Evolutionary conservation across 2,888 invertebrate species (phyloP), one percentile per base, ranked within the genome.

Genomic region (Noctua fimbriata): DNA sequence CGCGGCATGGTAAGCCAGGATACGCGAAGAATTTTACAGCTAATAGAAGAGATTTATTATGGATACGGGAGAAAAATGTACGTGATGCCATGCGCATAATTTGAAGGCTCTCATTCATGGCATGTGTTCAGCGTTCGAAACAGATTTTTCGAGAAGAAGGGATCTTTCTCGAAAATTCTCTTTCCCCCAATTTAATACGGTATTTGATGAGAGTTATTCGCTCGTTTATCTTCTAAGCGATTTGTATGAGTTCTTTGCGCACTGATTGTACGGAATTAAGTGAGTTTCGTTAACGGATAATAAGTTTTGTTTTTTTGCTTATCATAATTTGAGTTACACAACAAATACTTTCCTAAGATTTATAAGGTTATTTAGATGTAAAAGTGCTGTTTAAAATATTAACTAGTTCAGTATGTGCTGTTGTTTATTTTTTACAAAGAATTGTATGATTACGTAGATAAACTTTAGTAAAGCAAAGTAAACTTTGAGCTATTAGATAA

Each of bases 21-120:
- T 12, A 44, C 14, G 67, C 10, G 7, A 60, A 52, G 36, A 81
- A 73, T 79, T 79, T 65, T 75, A 49, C 70, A 49, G 49, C 69
- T 71, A 55, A 75, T 80, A 75, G 28, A 69, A 72, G 28, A 70
- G 67, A 76, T 80, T 85, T 83, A 76, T 74, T 65, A 36, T 21
- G n/a, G n/a, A 55, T 60, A 67, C 36, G 70, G 32, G 69, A 75
- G 67, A 80, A 76, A 83, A 85, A 81, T 76, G 9, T 41, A 65
- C 69, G 79, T 67, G 79, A 75, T 47, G 24, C 52, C 77, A 73
- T 81, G 75, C 85, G 78, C 78, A 71, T 83, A 81, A 83, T 89
- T 87, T 78, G 69, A 79, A 83, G 79, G 69, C 60, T 70, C 58
- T 77, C 71, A 81, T 76, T 82, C 78, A 74, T 55, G 67, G n/a